Evolutionary conservation across 2,888 invertebrate genomes (phyloP), one percentile per base, ranked within the genome.

Genomic region (Stomorhina lunata): DNA sequence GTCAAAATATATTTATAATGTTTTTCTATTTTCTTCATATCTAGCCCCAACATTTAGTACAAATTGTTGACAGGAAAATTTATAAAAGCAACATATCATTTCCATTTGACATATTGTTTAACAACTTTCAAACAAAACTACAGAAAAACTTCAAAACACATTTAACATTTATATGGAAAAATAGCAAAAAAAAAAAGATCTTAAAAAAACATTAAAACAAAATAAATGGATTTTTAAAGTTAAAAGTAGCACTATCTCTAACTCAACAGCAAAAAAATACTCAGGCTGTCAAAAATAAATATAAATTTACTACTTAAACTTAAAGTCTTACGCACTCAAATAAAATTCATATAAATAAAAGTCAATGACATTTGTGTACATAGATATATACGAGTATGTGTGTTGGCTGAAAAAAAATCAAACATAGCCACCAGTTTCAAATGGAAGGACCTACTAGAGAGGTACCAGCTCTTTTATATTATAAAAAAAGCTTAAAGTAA

Each of bases 41-140:
- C 57, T 57, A 72, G 45, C 48, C n/a, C n/a, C 61, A 53, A 75
- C 50, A 61, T 45, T 66, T 72, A 22, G 32, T 25, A 69, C 75
- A 69, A 75, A 75, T 81, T 78, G 77, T 81, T 77, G 65, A 81
- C 68, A 65, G 59, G 63, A 43, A 57, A 78, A 77, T 34, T 69
- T 57, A 73, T 69, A 48, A 68, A 37, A 50, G 71, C 77, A 66
- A 75, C 75, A 75, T 69, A 78, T 75, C 81, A 78, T 69, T 78
- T 81, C 53, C 61, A 53, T 73, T 73, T 81, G 78, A 81, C 78
- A 81, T 69, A 75, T 81, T 81, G 69, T 69, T 78, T 59, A 81
- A 81, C 78, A 81, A 81, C 69, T 81, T 81, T 55, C 55, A 57
- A 34, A 71, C 7, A 40, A 17, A 57, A 55, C 34, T 15, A 29